These are phyloP conservation scores for Drosophila bipectinata DNA, from an alignment of 1,140 invertebrate genomes.

Conservation along the genomic window DNA sequence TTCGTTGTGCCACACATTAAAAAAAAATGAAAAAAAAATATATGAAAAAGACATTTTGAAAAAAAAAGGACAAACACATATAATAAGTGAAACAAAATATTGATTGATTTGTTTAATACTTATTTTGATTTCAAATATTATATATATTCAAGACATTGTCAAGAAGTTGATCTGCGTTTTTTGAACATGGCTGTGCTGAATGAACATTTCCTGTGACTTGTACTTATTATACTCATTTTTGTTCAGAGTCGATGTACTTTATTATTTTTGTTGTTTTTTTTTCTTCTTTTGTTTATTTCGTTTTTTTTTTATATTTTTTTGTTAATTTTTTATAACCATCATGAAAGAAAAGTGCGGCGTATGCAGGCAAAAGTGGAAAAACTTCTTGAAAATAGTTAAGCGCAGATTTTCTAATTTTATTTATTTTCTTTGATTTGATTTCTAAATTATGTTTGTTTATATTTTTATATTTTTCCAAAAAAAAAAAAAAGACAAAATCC, in stretches of 20 bases:
- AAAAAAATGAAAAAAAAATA: conserved; percentile 8
- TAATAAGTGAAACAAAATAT: conserved; percentile 28
- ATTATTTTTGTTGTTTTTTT: conserved; percentile 72
- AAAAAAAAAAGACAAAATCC: neutral
- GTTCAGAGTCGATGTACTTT: conserved; percentile 39
- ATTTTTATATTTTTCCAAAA: conserved; percentile 24
- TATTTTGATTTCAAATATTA: conserved; percentile 57
- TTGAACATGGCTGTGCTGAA: conserved; percentile 90
- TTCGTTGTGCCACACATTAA: conserved; percentile 43
- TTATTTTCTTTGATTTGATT: conserved; percentile 7
- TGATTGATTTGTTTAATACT: conserved; percentile 48
- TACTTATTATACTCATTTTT: conserved; percentile 26
- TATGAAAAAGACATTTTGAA: conserved; percentile 14
- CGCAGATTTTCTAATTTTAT: conserved; percentile 35
- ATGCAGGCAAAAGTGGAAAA: conserved; percentile 67
- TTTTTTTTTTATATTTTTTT: conserved; percentile 15
- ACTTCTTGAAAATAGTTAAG: conserved; percentile 81
- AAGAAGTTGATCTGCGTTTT: conserved; percentile 96
- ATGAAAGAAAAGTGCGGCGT: conserved; percentile 31
- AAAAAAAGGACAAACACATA: conserved; percentile 7
- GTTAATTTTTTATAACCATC: no score
- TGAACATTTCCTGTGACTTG: conserved; percentile 47
- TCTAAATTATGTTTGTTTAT: conserved; percentile 39
- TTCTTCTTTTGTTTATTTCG: conserved; percentile 37
- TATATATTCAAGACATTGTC: conserved; percentile 86